These are phyloP conservation scores for Megaptera novaeangliae DNA, from an alignment of 2,113 vertebrate species.

Conservation along the genomic window DNA sequence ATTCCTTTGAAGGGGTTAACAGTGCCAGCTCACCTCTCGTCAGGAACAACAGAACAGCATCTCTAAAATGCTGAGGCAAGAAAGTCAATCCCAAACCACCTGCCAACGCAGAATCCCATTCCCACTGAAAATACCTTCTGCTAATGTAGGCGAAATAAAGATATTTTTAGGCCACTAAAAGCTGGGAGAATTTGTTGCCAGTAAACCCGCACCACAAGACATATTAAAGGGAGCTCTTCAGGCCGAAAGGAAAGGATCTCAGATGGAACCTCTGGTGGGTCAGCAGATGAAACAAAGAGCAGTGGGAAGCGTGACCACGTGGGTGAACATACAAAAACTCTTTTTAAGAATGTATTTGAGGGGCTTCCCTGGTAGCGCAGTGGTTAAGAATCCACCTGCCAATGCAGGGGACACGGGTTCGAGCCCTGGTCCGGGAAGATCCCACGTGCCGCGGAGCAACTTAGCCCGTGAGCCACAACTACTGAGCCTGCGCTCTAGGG, in stretches of 20 bases:
- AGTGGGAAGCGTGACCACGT: not conserved
- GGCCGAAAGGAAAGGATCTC: not conserved
- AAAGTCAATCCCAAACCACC: not conserved
- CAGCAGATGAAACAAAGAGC: too few species aligned
- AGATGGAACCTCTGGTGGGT: not conserved
- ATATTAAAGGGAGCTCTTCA: too few species aligned
- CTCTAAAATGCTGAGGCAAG: not conserved
- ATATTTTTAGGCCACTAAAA: not conserved
- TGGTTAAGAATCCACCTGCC: too few species aligned
- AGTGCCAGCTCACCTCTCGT: not conserved
- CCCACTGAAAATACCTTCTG: too few species aligned
- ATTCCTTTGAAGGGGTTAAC: not conserved
- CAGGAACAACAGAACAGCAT: not conserved
- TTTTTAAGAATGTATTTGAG: not conserved
- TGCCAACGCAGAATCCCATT: not conserved
- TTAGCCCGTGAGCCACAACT: too few species aligned
- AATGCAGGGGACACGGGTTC: too few species aligned
- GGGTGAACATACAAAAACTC: not conserved
- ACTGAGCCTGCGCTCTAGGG: too few species aligned
- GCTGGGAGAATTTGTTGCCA: too few species aligned
- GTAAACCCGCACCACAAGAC: rapidly evolving
- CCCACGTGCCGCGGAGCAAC: too few species aligned
- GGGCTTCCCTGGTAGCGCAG: too few species aligned
- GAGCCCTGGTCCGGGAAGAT: too few species aligned
- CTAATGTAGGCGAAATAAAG: not conserved